phyloP scores from a whole-genome alignment of 2,888 invertebrate genomes.

The Campoplex nolae region DNA sequence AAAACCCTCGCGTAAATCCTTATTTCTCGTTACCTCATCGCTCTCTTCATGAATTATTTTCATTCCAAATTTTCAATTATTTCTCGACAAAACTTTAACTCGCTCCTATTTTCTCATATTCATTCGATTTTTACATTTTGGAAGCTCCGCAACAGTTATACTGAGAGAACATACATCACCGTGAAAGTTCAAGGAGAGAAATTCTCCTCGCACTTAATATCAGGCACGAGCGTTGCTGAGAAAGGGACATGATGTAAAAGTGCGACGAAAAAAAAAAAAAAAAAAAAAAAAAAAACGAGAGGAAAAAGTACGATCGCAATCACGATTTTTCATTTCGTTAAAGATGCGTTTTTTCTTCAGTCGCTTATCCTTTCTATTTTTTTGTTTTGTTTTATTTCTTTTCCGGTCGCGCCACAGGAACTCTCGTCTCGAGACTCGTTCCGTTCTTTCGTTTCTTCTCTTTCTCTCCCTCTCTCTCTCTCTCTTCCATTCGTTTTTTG shows the following conservation, averaged over 20 bases:
- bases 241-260: neutral
- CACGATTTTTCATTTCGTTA: conserved; percentile 52
- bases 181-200: conserved; percentile 38
- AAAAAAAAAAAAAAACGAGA: neutral
- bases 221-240: neutral
- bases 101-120: neutral
- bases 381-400: conserved; percentile 4
- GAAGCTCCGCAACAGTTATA: neutral
- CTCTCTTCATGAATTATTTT: neutral
- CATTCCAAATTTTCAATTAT: neutral
- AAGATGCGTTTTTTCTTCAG: conserved; percentile 17
- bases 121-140: neutral
- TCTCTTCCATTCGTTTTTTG: neutral
- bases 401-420: conserved; percentile 17
- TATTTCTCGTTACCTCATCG: too few relatives aligned
- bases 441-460: conserved; percentile 6
- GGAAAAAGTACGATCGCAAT: conserved; percentile 39
- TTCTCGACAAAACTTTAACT: neutral
- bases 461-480: neutral
- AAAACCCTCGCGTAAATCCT: neutral
- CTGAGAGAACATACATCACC: neutral
- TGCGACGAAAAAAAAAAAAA: neutral
- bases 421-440: conserved; percentile 32
- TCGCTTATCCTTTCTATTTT: neutral
- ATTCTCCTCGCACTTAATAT: neutral